These are phyloP conservation scores for Gymnorhina tibicen DNA, from an alignment of 2,113 vertebrate genomes.

Conservation along the genomic window DNA sequence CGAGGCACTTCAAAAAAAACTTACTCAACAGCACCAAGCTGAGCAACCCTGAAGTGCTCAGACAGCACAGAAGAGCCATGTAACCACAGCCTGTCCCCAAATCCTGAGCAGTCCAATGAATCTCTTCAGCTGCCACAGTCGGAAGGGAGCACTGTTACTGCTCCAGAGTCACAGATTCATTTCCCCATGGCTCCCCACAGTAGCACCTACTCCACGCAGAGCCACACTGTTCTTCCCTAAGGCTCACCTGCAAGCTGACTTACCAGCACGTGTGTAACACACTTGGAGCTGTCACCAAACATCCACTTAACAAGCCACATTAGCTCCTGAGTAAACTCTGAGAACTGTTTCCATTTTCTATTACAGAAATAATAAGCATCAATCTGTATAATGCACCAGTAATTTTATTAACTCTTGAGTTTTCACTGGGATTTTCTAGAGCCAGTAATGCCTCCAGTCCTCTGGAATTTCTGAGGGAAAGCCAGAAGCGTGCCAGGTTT, in stretches of 20 bases:
- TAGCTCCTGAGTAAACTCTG: neutral
- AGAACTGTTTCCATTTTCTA: neutral
- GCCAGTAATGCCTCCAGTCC: neutral
- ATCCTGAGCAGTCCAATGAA: neutral
- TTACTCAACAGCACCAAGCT: neutral
- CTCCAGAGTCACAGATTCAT: neutral
- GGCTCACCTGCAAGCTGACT: neutral
- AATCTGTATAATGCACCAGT: neutral
- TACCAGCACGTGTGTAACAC: neutral
- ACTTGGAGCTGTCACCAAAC: neutral
- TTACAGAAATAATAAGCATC: neutral
- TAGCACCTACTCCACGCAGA: neutral
- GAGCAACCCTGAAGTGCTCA: neutral
- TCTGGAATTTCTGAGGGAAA: neutral
- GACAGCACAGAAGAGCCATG: rapidly evolving
- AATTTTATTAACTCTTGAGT: neutral
- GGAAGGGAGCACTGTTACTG: neutral
- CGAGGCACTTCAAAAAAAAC: neutral
- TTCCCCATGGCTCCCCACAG: neutral
- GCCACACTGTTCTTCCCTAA: neutral
- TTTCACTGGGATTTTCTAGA: neutral
- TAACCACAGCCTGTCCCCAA: neutral
- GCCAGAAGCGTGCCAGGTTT: neutral
- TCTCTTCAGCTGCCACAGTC: neutral
- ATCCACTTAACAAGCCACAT: neutral